Conservation (phyloP, 1,140 invertebrate genomes). For the Drosophila sulfurigaster region DNA sequence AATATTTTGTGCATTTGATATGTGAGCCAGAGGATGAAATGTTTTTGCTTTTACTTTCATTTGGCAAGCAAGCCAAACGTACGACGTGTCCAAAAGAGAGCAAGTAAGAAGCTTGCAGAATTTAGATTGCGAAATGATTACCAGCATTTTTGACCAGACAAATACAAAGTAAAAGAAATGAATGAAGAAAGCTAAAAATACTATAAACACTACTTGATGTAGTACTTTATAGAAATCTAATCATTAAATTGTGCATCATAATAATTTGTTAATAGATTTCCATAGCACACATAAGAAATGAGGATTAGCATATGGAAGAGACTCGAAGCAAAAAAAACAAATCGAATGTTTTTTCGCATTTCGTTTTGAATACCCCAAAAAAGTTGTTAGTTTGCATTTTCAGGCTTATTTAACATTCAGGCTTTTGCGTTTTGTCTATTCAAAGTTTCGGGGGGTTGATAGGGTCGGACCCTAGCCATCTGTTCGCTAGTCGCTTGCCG, state of each 20-base stretch:
- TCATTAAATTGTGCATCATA: constrained; percentile 5
- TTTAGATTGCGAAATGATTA: constrained; percentile 45
- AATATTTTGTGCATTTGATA: constrained; percentile 83
- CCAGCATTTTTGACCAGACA: constrained; percentile 13
- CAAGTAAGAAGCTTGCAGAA: constrained; percentile 20
- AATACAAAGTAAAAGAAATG: neutral
- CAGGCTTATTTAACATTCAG: constrained; percentile 76
- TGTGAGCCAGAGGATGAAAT: constrained; percentile 64
- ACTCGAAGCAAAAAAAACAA: neutral
- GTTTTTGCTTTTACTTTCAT: constrained; percentile 36
- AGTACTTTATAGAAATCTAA: constrained; percentile 6
- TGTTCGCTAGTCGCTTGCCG: constrained; percentile 5
- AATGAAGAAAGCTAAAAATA: constrained; percentile 10
- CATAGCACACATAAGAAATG: neutral
- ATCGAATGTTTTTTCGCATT: neutral
- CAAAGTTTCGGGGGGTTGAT: constrained; percentile 37
- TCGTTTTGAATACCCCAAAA: constrained; percentile 7
- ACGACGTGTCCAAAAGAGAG: constrained; percentile 1
- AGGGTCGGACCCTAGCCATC: constrained; percentile 28
- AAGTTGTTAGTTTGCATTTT: constrained; percentile 35
- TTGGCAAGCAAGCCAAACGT: constrained; percentile 7
- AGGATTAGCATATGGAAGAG: neutral
- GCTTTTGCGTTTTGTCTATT: constrained; percentile 65
- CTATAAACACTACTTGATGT: neutral
- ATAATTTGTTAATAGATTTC: constrained; percentile 4